Conservation (phyloP, 2,888 invertebrate genomes). For the Tanytarsus gracilentus region DNA sequence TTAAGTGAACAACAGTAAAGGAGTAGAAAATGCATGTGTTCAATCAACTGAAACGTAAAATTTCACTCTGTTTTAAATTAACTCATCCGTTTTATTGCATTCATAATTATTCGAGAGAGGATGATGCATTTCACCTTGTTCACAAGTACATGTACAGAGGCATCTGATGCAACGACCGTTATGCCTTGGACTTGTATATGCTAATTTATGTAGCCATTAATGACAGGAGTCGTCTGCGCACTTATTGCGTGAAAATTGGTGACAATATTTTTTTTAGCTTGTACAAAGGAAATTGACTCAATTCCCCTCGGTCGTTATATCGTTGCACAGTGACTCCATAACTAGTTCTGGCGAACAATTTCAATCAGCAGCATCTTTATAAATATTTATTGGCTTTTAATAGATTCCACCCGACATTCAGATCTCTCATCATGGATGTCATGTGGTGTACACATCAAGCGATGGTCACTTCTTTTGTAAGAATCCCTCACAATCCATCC, state of each 20-base stretch:
- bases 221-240: background rate
- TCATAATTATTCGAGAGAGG: too few relatives aligned
- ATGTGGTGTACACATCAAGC: slow-evolving; percentile 3
- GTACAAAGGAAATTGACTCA: background rate
- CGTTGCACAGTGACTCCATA: too few relatives aligned
- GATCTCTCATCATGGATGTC: too few relatives aligned
- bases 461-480: too few relatives aligned
- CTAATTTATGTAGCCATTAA: background rate
- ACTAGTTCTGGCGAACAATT: background rate
- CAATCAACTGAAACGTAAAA: background rate
- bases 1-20: background rate
- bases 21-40: background rate
- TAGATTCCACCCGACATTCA: slow-evolving; percentile 4
- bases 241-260: background rate
- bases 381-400: slow-evolving; percentile 23
- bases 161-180: background rate
- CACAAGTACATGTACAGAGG: too few relatives aligned
- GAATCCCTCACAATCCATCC: too few relatives aligned
- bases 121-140: too few relatives aligned
- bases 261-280: background rate
- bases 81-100: slow-evolving; percentile 2
- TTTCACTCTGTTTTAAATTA: background rate
- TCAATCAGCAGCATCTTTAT: slow-evolving; percentile 10
- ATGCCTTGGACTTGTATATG: background rate
- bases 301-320: too few relatives aligned